Base-by-base conservation (phyloP, 2,888 invertebrate genomes). In the Epistrophe eligans region DNA sequence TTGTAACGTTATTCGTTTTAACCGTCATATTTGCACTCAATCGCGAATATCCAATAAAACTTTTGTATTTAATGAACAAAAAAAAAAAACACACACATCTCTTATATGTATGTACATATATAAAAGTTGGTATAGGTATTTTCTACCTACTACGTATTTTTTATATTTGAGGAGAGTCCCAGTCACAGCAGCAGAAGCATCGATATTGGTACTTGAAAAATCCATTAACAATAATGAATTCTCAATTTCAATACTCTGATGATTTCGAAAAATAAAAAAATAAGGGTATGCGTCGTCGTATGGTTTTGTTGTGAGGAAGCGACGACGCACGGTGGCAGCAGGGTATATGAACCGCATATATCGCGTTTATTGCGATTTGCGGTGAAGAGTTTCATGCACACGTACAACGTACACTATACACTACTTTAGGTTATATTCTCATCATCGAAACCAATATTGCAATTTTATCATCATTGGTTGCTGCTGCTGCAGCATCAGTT, bases 211-310 rank as follows among this genome's bases (percentile, higher is more conserved):
- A 87, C 87, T 87, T 87, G 87, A 87, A 83, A 87, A 87, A 83
- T 87, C 87, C 87, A 87, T 87, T 87, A 87, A 87, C 83, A 87
- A 87, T 87, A 87, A 87, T 83, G 87, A 87, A 87, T 87, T 87
- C 66, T 87, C 83, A 87, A 83, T 87, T 87, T 87, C 87, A 87
- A 87, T 87, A 87, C 80, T 50, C 66, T 80, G 74, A 87, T 55
- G 64, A 57, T 79, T 83, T 79, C 17, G 48, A 67, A 76, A 35
- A 35, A 35, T 9, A 35, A 35, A 35, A 35, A 83, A 87, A 87
- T 71, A 82, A 72, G 79, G 76, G 79, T 76, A 64, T 40, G 15
- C 15, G 28, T 24, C 24, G 24, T 24, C 24, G 24, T 7, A 15
- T 28, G 55, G n/a, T 15, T 15, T 15, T 15, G 3, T 7, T 7